Conservation (phyloP, 1,140 invertebrate genomes). For the Uloborus diversus region DNA sequence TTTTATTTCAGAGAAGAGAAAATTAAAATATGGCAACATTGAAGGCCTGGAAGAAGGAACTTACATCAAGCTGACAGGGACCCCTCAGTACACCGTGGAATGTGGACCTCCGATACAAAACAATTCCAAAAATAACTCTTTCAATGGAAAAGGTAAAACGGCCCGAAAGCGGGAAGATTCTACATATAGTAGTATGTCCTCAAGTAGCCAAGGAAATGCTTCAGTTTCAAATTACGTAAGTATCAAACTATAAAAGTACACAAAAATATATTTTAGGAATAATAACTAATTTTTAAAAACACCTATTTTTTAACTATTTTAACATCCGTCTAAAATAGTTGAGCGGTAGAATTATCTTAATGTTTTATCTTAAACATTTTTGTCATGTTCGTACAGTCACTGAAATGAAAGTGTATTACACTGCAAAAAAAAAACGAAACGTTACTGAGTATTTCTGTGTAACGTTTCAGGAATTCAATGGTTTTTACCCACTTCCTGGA, state of each 20-base stretch:
- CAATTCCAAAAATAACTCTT: conserved; percentile 10
- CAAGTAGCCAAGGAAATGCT: conserved; percentile 56
- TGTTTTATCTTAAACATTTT: no score
- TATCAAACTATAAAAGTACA: no score
- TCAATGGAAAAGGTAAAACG: conserved; percentile 15
- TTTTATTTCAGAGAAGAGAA: conserved; percentile 30
- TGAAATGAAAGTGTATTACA: no score
- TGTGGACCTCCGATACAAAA: conserved; percentile 17
- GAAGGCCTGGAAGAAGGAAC: conserved; percentile 38
- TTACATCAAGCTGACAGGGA: conserved; percentile 31
- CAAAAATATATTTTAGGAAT: not conserved
- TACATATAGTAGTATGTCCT: conserved; percentile 58
- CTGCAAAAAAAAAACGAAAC: no score
- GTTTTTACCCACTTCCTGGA: no score
- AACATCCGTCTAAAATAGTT: no score
- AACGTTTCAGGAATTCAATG: no score
- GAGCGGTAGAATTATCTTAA: no score
- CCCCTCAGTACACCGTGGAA: conserved; percentile 51
- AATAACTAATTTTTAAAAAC: no score
- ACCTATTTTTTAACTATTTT: no score
- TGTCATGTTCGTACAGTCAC: no score
- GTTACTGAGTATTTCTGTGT: no score
- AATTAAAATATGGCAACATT: conserved; percentile 40
- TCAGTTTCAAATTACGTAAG: conserved; percentile 55
- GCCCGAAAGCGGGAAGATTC: conserved; percentile 54